Evolutionary conservation across 35 echinoderm and acorn worm species (phyloP).

Genomic region (Strongylocentrotus purpuratus): DNA sequence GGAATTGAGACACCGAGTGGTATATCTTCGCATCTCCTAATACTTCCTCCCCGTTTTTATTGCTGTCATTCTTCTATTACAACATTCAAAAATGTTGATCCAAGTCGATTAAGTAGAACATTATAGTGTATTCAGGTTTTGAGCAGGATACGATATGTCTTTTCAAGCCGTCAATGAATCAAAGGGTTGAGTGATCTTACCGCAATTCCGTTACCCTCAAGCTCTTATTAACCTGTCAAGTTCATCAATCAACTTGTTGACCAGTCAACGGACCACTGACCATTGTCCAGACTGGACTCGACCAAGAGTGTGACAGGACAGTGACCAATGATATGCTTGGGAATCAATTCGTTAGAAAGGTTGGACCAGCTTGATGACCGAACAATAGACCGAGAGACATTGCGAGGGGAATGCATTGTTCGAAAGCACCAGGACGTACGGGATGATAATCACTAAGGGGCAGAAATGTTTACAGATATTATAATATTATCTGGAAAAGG

Average conservation of each 20-base stretch:
- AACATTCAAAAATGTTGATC: too few species aligned
- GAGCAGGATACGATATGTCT: not conserved
- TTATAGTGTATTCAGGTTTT: not conserved
- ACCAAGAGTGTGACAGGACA: not conserved
- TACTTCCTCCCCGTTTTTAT: too few species aligned
- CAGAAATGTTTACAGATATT: too few species aligned
- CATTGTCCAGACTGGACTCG: not conserved
- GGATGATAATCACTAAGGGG: not conserved
- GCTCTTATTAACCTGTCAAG: too few species aligned
- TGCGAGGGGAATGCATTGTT: not conserved
- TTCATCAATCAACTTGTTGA: not conserved
- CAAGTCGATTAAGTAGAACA: too few species aligned
- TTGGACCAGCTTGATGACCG: not conserved
- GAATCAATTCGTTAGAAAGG: not conserved
- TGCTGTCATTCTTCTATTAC: too few species aligned
- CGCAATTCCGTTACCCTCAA: not conserved
- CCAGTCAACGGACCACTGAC: not conserved
- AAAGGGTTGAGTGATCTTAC: not conserved
- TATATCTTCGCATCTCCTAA: too few species aligned
- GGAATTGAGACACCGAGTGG: too few species aligned
- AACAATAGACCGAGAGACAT: not conserved
- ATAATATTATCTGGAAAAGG: too few species aligned
- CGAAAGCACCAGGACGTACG: not conserved
- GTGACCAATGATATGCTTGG: not conserved
- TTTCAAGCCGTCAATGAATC: not conserved